Evolutionary conservation across 2,888 invertebrate species (phyloP).

Genomic region (Pollenia angustigena): DNA sequence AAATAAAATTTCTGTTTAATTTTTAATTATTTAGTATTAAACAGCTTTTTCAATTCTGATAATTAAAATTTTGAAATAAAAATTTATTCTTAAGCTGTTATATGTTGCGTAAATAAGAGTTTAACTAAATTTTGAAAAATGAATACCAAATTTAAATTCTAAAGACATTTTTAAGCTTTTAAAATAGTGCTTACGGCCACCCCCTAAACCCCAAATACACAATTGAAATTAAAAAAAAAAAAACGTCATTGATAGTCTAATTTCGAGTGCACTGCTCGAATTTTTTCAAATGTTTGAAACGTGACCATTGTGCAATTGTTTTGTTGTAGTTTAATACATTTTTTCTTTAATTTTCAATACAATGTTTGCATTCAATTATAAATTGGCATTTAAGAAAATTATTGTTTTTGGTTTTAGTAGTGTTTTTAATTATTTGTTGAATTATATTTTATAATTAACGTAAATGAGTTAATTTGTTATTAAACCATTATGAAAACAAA

Average conservation of each 20-base stretch:
- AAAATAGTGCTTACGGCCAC: not conserved
- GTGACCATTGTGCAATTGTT: constrained; percentile 30
- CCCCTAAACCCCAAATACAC: not conserved
- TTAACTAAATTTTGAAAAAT: too few species aligned
- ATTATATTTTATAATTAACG: not conserved
- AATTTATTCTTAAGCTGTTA: too few species aligned
- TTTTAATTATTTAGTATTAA: not conserved
- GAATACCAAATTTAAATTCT: too few species aligned
- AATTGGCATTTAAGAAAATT: not conserved
- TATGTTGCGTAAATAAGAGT: too few species aligned
- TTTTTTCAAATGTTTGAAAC: constrained; percentile 34
- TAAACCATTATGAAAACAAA: not conserved
- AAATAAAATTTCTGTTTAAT: not conserved
- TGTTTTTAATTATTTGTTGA: constrained; percentile 9
- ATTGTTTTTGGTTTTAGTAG: not conserved
- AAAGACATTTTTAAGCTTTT: too few species aligned
- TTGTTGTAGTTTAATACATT: not conserved
- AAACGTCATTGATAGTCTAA: not conserved
- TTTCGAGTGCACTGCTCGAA: not conserved
- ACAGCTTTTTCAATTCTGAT: constrained; percentile 7
- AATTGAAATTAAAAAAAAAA: not conserved
- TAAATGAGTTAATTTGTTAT: not conserved
- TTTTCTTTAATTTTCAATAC: not conserved
- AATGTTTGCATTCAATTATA: constrained; percentile 24
- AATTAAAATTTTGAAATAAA: constrained; percentile 15